Base-by-base conservation (phyloP, 2,797 vertebrate genomes). In the Coreius guichenoti region DNA sequence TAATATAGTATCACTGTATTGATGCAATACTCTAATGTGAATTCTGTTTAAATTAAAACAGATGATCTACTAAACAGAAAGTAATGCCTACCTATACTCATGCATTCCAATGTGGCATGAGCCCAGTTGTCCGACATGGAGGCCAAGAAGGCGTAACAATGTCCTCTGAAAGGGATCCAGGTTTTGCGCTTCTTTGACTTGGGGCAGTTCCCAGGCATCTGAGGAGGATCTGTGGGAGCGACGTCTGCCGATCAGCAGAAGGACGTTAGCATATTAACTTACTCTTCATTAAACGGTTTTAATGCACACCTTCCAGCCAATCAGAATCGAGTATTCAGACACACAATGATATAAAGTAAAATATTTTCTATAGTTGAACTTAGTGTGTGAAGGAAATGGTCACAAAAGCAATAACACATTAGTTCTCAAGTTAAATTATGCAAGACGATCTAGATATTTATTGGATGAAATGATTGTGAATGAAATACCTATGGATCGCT, bases 101-200 rank as follows among this genome's bases (percentile, higher is more conserved):
- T 89, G 89, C 97, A 98, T 86, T 97, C 96, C 83, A 97, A 93
- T 11, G 97, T 96, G 11, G 97, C 96, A 8, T 97, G 95, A 16
- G 97, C 95, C 98, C 97, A 99, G 88, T 91, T 96, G 3, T 94
- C 94, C 5, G 90, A 86, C 31, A 86, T 67, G 0, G 95, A 93
- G 29, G 90, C 92, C 56, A 95, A 89, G 69, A 99, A 94, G 5
- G 93, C 85, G 83, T 99, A 99, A 81, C 98, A 99, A 80, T 98
- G 94, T 45, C 96, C 95, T 63, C 96, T 94, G 90, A 98, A 99
- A 45, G 98, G 98, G 26, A 98, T 92, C 98, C 98, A 99, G 0
- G 94, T 87, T 33, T 82, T 93, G 43, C 86, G 89, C 1, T 88
- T 93, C 61, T 93, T 94, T 65, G 95, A 87, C 79, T 98, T 96